These are phyloP conservation scores for Nansenia antarctica DNA, from an alignment of 2,113 vertebrate species.

Conservation along the genomic window DNA sequence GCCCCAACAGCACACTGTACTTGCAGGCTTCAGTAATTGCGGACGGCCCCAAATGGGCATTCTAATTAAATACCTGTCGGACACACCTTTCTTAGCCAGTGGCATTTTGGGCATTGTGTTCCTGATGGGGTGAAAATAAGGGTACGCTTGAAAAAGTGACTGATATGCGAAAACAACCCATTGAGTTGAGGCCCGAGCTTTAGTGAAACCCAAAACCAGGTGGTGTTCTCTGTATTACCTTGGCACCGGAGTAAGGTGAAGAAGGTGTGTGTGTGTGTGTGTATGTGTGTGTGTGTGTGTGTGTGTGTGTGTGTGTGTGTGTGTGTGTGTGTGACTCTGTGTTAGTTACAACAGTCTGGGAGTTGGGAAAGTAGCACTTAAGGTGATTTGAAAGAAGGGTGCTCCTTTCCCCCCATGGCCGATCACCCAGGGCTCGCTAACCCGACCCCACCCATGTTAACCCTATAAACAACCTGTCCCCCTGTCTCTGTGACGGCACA, in stretches of 20 bases:
- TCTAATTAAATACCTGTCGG: background rate
- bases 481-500: background rate
- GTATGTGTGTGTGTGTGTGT: background rate
- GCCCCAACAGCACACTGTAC: background rate
- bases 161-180: background rate
- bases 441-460: background rate
- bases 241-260: background rate
- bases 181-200: background rate
- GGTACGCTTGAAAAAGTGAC: background rate
- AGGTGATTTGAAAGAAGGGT: background rate
- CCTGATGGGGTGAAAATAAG: background rate
- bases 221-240: background rate
- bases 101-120: background rate
- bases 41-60: background rate
- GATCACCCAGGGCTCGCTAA: background rate
- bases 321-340: background rate
- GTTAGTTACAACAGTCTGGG: background rate
- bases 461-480: background rate
- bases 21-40: background rate
- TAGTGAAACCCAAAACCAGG: background rate
- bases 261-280: background rate
- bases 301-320: background rate
- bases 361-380: conserved; percentile 6
- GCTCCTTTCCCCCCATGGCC: background rate
- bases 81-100: background rate